phyloP scores from a whole-genome alignment of 2,113 vertebrate genomes.

The Megaceryle maxima region DNA sequence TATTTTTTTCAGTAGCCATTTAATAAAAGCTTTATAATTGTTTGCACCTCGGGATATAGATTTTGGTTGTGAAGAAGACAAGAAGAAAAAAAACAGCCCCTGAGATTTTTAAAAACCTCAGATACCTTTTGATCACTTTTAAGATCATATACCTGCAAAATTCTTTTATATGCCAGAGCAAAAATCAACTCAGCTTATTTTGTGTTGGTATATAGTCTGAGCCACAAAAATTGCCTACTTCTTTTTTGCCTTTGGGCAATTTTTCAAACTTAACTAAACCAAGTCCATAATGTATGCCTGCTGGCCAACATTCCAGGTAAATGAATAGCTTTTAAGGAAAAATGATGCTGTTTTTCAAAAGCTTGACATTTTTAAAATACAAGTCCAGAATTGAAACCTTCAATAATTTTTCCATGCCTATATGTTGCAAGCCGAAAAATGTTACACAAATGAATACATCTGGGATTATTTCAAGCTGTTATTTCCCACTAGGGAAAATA shows the following conservation, averaged over 20 bases:
- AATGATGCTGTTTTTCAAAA: constrained; percentile 82
- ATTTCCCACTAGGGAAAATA: constrained; percentile 85
- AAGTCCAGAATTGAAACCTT: constrained; percentile 80
- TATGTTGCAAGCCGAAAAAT: constrained; percentile 78
- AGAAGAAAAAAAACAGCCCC: neutral
- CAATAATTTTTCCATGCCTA: constrained; percentile 81
- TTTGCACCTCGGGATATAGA: neutral
- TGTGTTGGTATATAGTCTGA: constrained; percentile 66
- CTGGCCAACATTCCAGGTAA: constrained; percentile 83
- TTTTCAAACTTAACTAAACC: constrained; percentile 80
- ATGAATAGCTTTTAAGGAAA: constrained; percentile 82
- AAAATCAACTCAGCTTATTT: constrained; percentile 53
- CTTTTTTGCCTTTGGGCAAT: constrained; percentile 70
- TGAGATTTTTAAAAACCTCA: constrained; percentile 8
- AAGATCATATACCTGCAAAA: constrained; percentile 23
- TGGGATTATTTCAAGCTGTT: constrained; percentile 85
- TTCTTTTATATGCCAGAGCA: constrained; percentile 24
- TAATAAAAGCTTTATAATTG: neutral
- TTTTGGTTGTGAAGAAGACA: neutral
- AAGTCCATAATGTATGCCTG: constrained; percentile 77
- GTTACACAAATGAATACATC: constrained; percentile 84
- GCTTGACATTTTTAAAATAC: constrained; percentile 79
- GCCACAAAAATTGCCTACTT: constrained; percentile 71
- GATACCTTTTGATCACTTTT: constrained; percentile 19
- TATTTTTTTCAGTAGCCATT: constrained; percentile 36